Conservation (phyloP, 2,888 invertebrate species). For the Rhimphoctona megacephalus region DNA sequence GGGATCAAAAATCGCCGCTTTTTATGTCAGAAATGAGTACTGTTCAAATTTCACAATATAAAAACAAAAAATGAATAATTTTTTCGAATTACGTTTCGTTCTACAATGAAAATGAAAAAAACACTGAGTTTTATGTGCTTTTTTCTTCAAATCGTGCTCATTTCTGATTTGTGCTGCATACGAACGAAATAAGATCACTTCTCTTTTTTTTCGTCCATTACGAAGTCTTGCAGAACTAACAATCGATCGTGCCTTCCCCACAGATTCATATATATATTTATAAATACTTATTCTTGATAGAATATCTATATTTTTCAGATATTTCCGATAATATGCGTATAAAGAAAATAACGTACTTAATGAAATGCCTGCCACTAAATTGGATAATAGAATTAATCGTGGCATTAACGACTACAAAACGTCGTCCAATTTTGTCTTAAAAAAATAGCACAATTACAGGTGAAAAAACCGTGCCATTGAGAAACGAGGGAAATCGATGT, state of each 20-base stretch:
- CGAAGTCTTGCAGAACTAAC: slow-evolving; percentile 45
- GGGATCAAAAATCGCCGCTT: slow-evolving; percentile 22
- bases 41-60: background rate
- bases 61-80: background rate
- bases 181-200: slow-evolving; percentile 7
- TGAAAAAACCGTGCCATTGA: slow-evolving; percentile 60
- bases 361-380: slow-evolving; percentile 44
- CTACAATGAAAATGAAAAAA: background rate
- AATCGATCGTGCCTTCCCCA: slow-evolving; percentile 56
- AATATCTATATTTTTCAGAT: slow-evolving; percentile 33
- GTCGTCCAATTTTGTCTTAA: slow-evolving; percentile 25
- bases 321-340: slow-evolving; percentile 40
- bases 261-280: slow-evolving; percentile 20
- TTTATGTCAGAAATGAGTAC: background rate
- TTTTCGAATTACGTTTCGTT: background rate
- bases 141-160: background rate
- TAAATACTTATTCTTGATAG: slow-evolving; percentile 15
- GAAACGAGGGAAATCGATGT: slow-evolving; percentile 32
- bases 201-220: background rate
- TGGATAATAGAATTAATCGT: slow-evolving; percentile 17
- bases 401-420: slow-evolving; percentile 17
- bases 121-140: background rate
- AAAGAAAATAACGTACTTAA: slow-evolving; percentile 53
- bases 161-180: background rate
- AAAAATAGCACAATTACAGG: slow-evolving; percentile 13